phyloP scores from a whole-genome alignment of 2,113 vertebrate genomes.

The Paramormyrops kingsleyae region DNA sequence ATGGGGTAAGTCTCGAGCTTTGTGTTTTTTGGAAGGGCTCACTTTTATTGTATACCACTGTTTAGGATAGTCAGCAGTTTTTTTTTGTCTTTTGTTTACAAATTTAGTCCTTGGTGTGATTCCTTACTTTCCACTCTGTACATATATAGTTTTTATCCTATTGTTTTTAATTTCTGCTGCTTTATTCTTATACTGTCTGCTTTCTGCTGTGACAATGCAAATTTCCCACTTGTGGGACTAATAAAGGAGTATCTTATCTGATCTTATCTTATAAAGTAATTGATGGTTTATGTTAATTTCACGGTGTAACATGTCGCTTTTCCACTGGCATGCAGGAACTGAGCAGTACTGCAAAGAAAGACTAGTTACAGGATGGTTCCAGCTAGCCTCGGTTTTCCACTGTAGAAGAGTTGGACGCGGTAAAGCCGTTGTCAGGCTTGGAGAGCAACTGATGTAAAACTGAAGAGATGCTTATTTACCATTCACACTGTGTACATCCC shows the following conservation, averaged over 20 bases:
- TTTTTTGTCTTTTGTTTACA: background rate
- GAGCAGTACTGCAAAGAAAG: background rate
- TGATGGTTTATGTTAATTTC: background rate
- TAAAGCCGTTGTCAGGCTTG: background rate
- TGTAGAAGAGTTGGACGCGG: background rate
- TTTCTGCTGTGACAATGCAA: too few relatives aligned
- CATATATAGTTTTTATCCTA: too few relatives aligned
- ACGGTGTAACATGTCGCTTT: background rate
- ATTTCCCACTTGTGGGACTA: too few relatives aligned
- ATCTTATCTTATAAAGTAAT: background rate
- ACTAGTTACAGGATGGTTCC: background rate
- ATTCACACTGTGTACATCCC: background rate
- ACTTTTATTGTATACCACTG: background rate
- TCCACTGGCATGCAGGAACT: background rate
- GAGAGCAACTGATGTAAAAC: background rate
- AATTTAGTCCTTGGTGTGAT: background rate
- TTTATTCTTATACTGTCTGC: too few relatives aligned
- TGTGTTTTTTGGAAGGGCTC: background rate
- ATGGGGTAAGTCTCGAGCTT: constrained; percentile 63
- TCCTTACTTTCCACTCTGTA: background rate
- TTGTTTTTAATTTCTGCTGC: too few relatives aligned
- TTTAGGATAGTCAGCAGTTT: background rate
- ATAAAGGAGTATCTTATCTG: too few relatives aligned
- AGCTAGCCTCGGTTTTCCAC: background rate
- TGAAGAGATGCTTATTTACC: background rate